A percentile compares a stretch with the other conserved stretches of the same genome.
Evolutionary conservation across 2,888 invertebrate genomes (phyloP).

Genomic region (Lycocerus yunnanus): DNA sequence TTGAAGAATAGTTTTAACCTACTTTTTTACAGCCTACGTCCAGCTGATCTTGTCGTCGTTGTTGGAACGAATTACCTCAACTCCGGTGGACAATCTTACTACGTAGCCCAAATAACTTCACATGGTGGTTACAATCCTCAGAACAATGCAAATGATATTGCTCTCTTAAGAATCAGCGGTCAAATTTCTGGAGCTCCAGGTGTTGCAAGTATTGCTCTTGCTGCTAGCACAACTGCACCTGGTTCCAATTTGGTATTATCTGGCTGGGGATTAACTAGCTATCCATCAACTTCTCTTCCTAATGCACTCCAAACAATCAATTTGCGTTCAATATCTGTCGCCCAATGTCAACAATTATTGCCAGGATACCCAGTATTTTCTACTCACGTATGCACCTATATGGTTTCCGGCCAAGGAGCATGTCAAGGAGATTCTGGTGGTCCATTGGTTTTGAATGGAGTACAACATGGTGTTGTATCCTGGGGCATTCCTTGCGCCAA

Average conservation of each 20-base stretch:
- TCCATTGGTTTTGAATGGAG: neutral
- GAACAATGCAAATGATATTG: slow-evolving; percentile 34
- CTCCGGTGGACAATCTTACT: slow-evolving; percentile 40
- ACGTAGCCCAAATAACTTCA: slow-evolving; percentile 50
- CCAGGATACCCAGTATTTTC: neutral
- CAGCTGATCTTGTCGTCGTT: neutral
- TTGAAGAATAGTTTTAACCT: neutral
- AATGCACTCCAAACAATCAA: slow-evolving; percentile 62
- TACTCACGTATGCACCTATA: neutral
- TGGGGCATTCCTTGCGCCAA: slow-evolving; percentile 9
- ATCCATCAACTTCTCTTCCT: slow-evolving; percentile 61
- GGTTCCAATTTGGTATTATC: slow-evolving; percentile 10
- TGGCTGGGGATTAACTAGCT: slow-evolving; percentile 43
- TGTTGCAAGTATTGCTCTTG: neutral
- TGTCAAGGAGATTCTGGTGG: slow-evolving; percentile 7
- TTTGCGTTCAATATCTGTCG: slow-evolving; percentile 57
- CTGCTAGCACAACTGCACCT: neutral
- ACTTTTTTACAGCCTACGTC: neutral
- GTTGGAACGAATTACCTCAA: neutral
- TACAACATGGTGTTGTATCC: slow-evolving; percentile 2
- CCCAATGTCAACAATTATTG: slow-evolving; percentile 27
- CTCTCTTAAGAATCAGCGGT: slow-evolving; percentile 25
- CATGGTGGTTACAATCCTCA: slow-evolving; percentile 55
- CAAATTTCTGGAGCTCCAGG: neutral
- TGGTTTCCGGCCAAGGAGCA: neutral